Conservation (phyloP, 1,140 invertebrate species). For the Aricia agestis region DNA sequence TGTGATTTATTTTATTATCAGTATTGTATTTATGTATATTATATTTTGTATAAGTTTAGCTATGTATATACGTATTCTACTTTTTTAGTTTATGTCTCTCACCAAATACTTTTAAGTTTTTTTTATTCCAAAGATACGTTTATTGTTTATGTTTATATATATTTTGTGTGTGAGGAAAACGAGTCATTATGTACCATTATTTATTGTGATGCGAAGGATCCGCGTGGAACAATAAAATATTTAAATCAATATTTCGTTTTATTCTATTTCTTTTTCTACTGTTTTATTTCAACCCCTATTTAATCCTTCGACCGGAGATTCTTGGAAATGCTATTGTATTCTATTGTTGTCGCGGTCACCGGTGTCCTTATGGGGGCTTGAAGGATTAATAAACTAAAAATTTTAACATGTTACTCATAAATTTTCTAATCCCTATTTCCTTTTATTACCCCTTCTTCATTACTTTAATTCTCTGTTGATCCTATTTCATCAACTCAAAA, state of each 20-base stretch:
- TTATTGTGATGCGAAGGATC: constrained; percentile 49
- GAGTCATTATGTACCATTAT: constrained; percentile 45
- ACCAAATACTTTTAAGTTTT: constrained; percentile 59
- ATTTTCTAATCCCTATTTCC: too few species aligned
- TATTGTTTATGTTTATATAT: constrained; percentile 34
- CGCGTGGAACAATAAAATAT: constrained; percentile 42
- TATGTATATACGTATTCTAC: constrained; percentile 32
- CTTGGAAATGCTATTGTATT: too few species aligned
- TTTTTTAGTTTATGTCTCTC: constrained; percentile 30
- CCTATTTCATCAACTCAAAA: too few species aligned
- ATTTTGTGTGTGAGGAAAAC: constrained; percentile 46
- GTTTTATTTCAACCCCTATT: not conserved
- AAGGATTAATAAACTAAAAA: too few species aligned
- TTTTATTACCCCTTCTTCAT: too few species aligned
- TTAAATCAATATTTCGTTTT: constrained; percentile 28
- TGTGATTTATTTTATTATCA: constrained; percentile 6
- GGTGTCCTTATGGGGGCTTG: too few species aligned
- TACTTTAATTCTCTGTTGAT: too few species aligned
- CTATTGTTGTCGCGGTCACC: too few species aligned
- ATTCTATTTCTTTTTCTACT: constrained; percentile 14
- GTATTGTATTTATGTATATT: constrained; percentile 23
- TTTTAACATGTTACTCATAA: too few species aligned
- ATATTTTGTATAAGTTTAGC: constrained; percentile 15
- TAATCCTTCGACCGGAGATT: too few species aligned
- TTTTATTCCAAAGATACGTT: constrained; percentile 59